Conservation (phyloP, 2,797 vertebrate species). For the Luscinia megarhynchos region DNA sequence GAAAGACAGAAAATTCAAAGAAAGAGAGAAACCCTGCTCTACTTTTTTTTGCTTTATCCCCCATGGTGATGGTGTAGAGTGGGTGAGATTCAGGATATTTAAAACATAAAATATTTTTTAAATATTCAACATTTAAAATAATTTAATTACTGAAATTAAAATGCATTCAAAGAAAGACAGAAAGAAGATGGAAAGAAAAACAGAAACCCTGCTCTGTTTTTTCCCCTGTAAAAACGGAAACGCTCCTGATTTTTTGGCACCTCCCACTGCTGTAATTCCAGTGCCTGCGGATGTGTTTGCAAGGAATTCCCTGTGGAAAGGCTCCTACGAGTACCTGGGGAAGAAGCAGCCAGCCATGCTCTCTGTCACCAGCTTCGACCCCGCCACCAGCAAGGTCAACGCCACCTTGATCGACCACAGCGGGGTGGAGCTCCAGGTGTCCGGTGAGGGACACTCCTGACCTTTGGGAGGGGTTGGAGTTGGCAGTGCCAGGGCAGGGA, state of each 20-base stretch:
- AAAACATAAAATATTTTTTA: no score
- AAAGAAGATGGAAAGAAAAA: no score
- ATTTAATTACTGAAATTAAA: no score
- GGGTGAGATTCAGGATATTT: neutral
- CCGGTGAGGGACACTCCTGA: constrained; percentile 78
- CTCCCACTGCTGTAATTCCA: constrained; percentile 37
- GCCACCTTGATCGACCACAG: constrained; percentile 97
- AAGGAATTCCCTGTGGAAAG: constrained; percentile 96
- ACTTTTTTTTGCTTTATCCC: neutral
- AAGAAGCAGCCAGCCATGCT: constrained; percentile 98
- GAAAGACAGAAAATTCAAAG: no score
- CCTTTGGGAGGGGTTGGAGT: no score
- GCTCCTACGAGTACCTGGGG: constrained; percentile 96
- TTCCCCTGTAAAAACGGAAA: neutral
- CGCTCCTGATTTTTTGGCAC: accelerated
- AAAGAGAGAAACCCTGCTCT: neutral
- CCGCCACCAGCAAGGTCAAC: constrained; percentile 88
- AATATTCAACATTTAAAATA: no score
- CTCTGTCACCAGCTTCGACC: constrained; percentile 91
- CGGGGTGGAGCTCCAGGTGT: constrained; percentile 91
- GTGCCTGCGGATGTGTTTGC: constrained; percentile 96
- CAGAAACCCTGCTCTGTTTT: neutral
- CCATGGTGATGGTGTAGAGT: neutral
- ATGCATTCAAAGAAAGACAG: no score
- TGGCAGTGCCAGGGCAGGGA: no score